Base-by-base conservation (phyloP, 2,797 vertebrate species). In the Tragelaphus oryx region DNA sequence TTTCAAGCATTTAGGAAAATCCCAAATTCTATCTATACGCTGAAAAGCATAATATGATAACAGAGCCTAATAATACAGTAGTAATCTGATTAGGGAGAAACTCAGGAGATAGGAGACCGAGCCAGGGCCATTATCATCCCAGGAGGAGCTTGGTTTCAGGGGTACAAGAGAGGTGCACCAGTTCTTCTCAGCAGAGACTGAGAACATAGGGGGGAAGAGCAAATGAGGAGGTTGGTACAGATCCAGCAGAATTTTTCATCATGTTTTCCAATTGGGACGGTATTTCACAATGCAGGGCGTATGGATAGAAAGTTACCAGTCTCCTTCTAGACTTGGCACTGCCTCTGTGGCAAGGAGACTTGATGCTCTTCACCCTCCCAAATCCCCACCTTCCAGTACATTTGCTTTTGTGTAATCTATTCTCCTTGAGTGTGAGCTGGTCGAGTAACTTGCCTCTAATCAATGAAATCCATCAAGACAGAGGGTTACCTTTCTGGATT, bases 1-100 rank as follows among this genome's bases (percentile, higher is more conserved):
- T 96, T 94, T 96, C 74, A 91, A 91, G n/a, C 52, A 89, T 91
- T 96, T 85, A 92, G 79, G 17, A 82, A 91, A 87, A 89, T 46
- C 62, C 62, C 88, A 93, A 87, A 81, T 92, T 79, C 20, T 20
- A 86, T 95, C 87, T 95, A 20, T 89, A 55, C 87, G 92, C 74
- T 93, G 87, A 96, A 89, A 87, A 94, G 55, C 20, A 18, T 59
- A 87, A 89, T 87, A 89, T 80, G 55, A 95, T 52, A 85, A 89
- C 13, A 30, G 54, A 94, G 3, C 88, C 78, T 94, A 89, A 82
- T 96, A 81, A 87, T 28, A 48, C 3, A 55, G 44, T 44, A 24
- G 28, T 62, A 89, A 75, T 94, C 57, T 86, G 82, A 87, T 93
- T 80, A 88, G 46, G 37, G 62, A 76, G 50, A 93, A 95, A 81